These are phyloP conservation scores for Clytia hemisphaerica DNA, from an alignment of 30 jellyfish, hydroid and myxozoan genomes.

Conservation along the genomic window DNA sequence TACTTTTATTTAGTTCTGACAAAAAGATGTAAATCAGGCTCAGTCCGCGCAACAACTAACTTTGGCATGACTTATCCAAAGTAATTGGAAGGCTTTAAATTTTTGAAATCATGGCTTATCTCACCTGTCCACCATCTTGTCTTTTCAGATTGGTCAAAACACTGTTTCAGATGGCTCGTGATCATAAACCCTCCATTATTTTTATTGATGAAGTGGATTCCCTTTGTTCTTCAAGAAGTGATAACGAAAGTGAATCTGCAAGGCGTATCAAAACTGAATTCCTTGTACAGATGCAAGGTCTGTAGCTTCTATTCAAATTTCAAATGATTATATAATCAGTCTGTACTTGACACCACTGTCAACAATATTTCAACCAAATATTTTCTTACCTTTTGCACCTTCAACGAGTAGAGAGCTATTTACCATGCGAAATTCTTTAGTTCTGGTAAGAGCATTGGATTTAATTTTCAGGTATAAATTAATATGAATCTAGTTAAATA, in stretches of 20 bases:
- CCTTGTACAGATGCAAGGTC: conserved; percentile 97
- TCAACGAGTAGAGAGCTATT: no score
- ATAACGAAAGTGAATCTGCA: conserved; percentile 96
- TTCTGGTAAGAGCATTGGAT: no score
- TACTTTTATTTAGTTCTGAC: no score
- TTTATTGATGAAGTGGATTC: conserved; percentile 98
- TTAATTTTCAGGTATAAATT: no score
- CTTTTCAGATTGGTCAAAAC: conserved; percentile 68
- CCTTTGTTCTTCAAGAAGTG: conserved; percentile 93
- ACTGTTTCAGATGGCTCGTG: conserved; percentile 95
- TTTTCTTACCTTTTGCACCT: background rate
- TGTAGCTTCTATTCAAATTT: no score
- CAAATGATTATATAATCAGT: no score
- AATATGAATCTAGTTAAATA: no score
- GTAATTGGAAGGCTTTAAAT: background rate
- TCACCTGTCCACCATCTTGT: background rate
- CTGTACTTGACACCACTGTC: no score
- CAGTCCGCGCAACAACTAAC: no score
- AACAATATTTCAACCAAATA: background rate
- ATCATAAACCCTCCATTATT: conserved; percentile 81
- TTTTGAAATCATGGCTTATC: background rate
- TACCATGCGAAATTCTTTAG: no score
- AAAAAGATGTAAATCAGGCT: no score
- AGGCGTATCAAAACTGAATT: conserved; percentile 92
- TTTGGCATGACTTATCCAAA: no score